Conservation (phyloP, 2,113 vertebrate species). For the Cyanistes caeruleus region DNA sequence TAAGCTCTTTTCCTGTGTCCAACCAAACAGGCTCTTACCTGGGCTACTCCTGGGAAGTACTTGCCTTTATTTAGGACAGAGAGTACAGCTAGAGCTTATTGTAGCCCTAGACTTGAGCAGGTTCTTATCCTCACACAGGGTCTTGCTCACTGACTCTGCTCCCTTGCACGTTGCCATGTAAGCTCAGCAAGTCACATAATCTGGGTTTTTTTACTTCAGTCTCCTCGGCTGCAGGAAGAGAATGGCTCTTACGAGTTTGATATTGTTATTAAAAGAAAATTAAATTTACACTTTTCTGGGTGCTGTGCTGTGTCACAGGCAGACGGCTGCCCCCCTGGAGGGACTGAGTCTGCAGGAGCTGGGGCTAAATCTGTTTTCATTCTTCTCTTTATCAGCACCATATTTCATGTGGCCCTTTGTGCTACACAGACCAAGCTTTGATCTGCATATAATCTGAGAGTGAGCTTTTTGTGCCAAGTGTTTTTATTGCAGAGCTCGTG, state of each 20-base stretch:
- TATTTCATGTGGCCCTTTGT: slow-evolving; percentile 29
- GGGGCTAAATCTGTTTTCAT: background rate
- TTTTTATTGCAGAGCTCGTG: background rate
- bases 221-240: background rate
- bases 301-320: background rate
- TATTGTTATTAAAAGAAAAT: slow-evolving; percentile 31
- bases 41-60: background rate
- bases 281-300: slow-evolving; percentile 5
- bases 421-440: background rate
- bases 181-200: background rate
- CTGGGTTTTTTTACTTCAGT: background rate
- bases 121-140: background rate
- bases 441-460: slow-evolving; percentile 16
- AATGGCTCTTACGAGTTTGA: background rate
- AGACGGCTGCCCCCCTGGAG: background rate
- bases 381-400: slow-evolving; percentile 9
- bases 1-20: background rate
- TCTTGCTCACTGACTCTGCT: background rate
- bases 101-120: background rate
- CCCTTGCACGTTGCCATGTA: rapidly evolving
- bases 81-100: background rate
- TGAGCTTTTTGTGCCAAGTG: slow-evolving; percentile 2
- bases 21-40: background rate
- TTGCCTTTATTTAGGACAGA: background rate
- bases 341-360: background rate